Evolutionary conservation across 92 coral and sea anemone species (phyloP), one percentile per base, ranked within the genome.

Genomic region (Epizoanthus ramosus): DNA sequence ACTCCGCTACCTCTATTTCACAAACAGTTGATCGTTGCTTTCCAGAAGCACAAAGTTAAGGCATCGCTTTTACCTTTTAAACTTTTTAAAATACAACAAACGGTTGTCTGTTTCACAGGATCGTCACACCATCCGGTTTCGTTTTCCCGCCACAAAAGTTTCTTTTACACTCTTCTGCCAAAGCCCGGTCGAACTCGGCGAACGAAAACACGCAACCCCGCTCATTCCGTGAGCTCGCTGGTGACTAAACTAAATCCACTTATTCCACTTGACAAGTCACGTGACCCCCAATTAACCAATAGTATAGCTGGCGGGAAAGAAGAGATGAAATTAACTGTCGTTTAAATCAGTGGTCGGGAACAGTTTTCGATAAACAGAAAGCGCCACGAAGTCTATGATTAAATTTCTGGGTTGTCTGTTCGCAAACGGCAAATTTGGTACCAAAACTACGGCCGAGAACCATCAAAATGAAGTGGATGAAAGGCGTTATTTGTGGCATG

Each of bases 131-230:
- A 88, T 89, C 79, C 84, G 84, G 77, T 75, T 84, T 74, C 80
- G 71, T 85, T 92, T 77, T 92, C 94, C 97, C 97, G 97, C 97
- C 97, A 88, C 89, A 82, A 77, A 77, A 77, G 82, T 77, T 77
- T 69, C 57, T 77, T 77, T 61, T 60, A n/a, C 80, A 77, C 82
- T 61, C 23, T 60, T 77, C 82, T 77, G 82, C 82, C 82, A 77
- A 77, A 77, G 82, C 82, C 63, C 82, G 71, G 82, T 77, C 70
- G 68, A 77, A 77, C 82, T 77, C 82, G 82, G 82, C 82, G 82
- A 77, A 77, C 69, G 81, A 77, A 61, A 77, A 77, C 82, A 77
- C 82, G 82, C 82, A 77, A 77, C 60, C 82, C 82, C 82, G 82
- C 71, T 77, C 82, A 77, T 77, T 77, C 82, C 82, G 82, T 77